Evolutionary conservation across 92 coral and sea anemone species (phyloP).

Genomic region (Plumapathes pennacea): DNA sequence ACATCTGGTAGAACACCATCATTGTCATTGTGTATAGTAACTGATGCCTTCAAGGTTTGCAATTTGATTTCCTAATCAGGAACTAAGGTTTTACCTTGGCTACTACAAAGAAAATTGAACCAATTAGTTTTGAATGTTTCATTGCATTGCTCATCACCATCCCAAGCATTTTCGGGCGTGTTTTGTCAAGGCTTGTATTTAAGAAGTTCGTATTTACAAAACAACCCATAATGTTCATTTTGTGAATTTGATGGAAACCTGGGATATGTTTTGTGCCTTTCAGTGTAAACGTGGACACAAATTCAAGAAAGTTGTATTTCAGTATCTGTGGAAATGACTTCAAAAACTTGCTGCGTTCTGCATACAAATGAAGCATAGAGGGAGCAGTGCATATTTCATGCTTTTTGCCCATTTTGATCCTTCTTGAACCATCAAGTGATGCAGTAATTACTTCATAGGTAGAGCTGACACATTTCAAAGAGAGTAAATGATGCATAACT

Average conservation of each 20-base stretch:
- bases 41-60: slow-evolving; percentile 16
- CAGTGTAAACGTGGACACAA: slow-evolving; percentile 14
- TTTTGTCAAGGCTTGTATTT: slow-evolving; percentile 38
- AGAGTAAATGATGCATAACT: slow-evolving; percentile 39
- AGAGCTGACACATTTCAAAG: slow-evolving; percentile 19
- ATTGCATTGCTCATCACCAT: slow-evolving; percentile 23
- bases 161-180: slow-evolving; percentile 40
- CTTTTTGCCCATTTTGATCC: slow-evolving; percentile 19
- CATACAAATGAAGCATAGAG: slow-evolving; percentile 54
- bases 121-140: slow-evolving; percentile 38
- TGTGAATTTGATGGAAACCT: slow-evolving; percentile 35
- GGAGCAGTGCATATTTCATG: slow-evolving; percentile 23
- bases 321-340: slow-evolving; percentile 33
- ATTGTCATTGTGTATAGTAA: slow-evolving; percentile 3
- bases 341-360: slow-evolving; percentile 26
- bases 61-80: slow-evolving; percentile 38
- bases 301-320: slow-evolving; percentile 32
- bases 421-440: slow-evolving; percentile 53
- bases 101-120: slow-evolving; percentile 25
- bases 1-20: not conserved
- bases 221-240: slow-evolving; percentile 33
- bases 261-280: slow-evolving; percentile 42
- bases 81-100: slow-evolving; percentile 12
- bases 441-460: slow-evolving; percentile 14
- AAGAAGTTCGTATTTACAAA: slow-evolving; percentile 27